These are phyloP conservation scores for Steinernema carpocapsae DNA, from an alignment of 2,888 invertebrate species.

Conservation along the genomic window DNA sequence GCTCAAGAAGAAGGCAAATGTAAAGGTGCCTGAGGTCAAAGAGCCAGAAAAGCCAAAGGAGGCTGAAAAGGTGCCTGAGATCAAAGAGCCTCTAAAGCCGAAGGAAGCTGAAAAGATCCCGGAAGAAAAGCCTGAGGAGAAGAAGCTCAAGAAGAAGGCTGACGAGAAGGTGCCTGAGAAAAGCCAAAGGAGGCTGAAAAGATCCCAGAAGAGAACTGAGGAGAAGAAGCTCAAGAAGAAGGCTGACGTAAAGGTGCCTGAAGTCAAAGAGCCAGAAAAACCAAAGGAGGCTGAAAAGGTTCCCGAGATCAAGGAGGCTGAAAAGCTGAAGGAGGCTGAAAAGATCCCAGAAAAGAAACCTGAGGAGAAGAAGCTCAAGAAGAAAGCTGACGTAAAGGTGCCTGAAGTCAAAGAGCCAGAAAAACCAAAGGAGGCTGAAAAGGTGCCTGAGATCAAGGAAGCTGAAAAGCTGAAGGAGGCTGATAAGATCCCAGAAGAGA, in stretches of 20 bases:
- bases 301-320: no score
- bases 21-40: background rate
- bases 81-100: no score
- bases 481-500: background rate
- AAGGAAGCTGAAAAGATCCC: slow-evolving; percentile 21
- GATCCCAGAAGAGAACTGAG: background rate
- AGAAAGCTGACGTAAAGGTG: slow-evolving; percentile 31
- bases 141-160: slow-evolving; percentile 31
- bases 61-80: slow-evolving; percentile 19
- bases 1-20: slow-evolving; percentile 38
- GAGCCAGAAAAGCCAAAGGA: background rate
- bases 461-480: background rate
- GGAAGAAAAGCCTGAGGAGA: slow-evolving; percentile 34
- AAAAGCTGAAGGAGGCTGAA: slow-evolving; percentile 13
- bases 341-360: slow-evolving; percentile 13
- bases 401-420: slow-evolving; percentile 26
- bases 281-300: background rate
- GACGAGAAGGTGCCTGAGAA: slow-evolving; percentile 37
- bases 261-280: background rate
- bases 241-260: background rate
- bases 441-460: background rate
- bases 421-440: background rate
- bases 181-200: slow-evolving; percentile 18
- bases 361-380: slow-evolving; percentile 39
- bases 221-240: slow-evolving; percentile 4